phyloP scores from a whole-genome alignment of 1,140 invertebrate species.

The Platyscapa corneri region DNA sequence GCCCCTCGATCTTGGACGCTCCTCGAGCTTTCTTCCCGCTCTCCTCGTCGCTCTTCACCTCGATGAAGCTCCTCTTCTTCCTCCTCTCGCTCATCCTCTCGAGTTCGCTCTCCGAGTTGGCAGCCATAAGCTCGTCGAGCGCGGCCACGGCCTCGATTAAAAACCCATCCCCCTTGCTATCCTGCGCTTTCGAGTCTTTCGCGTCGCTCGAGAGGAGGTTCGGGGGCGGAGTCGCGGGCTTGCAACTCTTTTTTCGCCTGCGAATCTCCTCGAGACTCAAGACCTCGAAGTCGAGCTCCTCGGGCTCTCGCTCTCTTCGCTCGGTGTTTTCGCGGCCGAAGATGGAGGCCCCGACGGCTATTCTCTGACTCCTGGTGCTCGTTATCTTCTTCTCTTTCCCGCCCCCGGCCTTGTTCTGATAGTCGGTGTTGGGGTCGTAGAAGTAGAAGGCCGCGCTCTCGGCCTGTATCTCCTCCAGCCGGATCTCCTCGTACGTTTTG shows the following conservation, averaged over 20 bases:
- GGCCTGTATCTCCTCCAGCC: slow-evolving; percentile 80
- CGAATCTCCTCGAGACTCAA: slow-evolving; percentile 71
- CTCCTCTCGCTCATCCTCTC: neutral
- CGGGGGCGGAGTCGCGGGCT: neutral
- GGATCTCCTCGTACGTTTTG: slow-evolving; percentile 80
- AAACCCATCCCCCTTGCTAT: slow-evolving; percentile 9
- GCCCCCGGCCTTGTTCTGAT: neutral
- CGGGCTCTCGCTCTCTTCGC: slow-evolving; percentile 10
- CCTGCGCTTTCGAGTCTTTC: neutral
- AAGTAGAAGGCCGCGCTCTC: slow-evolving; percentile 81
- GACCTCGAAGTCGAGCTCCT: slow-evolving; percentile 64
- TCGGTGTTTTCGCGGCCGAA: neutral
- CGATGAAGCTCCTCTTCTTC: slow-evolving; percentile 19
- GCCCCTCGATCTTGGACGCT: neutral
- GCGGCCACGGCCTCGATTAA: slow-evolving; percentile 50
- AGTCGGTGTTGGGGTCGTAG: slow-evolving; percentile 64
- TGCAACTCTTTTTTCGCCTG: slow-evolving; percentile 51
- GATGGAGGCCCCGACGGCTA: neutral
- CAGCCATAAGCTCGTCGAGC: slow-evolving; percentile 37
- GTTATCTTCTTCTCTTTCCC: slow-evolving; percentile 30
- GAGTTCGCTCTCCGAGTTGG: neutral
- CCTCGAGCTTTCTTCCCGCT: neutral
- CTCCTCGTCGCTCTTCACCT: neutral
- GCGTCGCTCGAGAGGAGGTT: neutral
- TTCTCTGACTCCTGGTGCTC: neutral